Conservation (phyloP, 2,888 invertebrate species). For the Caenorhabditis drosophilae region DNA sequence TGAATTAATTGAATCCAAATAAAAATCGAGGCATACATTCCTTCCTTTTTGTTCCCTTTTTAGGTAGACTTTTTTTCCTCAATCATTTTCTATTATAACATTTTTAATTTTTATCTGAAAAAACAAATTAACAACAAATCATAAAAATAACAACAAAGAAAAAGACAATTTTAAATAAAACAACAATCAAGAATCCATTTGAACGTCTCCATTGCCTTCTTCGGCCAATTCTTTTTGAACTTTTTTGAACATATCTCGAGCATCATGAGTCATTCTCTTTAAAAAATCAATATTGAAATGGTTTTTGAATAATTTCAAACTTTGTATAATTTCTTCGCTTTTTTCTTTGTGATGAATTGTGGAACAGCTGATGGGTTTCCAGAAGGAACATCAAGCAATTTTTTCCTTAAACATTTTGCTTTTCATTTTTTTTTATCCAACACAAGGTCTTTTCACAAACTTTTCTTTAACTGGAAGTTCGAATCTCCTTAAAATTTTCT, state of each 20-base stretch:
- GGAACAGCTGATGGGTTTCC: conserved; percentile 27
- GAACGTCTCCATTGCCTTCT: conserved; percentile 12
- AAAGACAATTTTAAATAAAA: background rate
- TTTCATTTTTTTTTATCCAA: background rate
- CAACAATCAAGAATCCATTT: conserved; percentile 15
- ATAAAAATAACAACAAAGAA: background rate
- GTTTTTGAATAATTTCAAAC: background rate
- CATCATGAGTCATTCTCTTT: conserved; percentile 34
- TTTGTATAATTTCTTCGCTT: conserved; percentile 37
- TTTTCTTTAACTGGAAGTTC: conserved; percentile 29
- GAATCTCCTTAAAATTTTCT: conserved; percentile 26
- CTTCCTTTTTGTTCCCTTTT: background rate
- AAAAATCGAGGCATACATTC: background rate
- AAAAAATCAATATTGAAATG: background rate
- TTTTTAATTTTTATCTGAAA: background rate
- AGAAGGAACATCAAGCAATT: conserved; percentile 28
- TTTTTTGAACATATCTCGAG: conserved; percentile 23
- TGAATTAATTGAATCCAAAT: background rate
- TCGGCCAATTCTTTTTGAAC: conserved; percentile 17
- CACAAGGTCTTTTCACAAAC: conserved; percentile 5
- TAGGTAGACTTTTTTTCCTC: background rate
- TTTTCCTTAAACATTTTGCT: conserved; percentile 9
- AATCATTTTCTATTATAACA: too few species aligned
- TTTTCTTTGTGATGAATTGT: conserved; percentile 35
- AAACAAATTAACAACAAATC: background rate